These are phyloP conservation scores for Hedychridium roseum DNA, from an alignment of 2,888 invertebrate species.

Conservation along the genomic window DNA sequence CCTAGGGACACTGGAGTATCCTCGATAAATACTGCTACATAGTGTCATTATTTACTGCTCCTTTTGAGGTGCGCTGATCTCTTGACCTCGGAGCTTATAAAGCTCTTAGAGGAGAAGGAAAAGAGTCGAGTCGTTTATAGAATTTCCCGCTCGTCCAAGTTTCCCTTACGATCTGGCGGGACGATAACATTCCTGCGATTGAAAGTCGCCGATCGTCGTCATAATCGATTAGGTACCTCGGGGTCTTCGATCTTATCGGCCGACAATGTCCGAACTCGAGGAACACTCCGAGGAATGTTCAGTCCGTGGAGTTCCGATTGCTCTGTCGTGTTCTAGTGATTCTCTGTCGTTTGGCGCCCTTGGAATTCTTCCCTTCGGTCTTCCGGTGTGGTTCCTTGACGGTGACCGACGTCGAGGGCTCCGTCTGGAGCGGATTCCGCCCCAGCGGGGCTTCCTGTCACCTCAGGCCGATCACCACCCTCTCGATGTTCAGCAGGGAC, in stretches of 20 bases:
- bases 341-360: constrained; percentile 29
- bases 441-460: constrained; percentile 63
- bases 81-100: background rate
- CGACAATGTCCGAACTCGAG: too few species aligned
- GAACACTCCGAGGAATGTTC: constrained; percentile 17
- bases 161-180: too few species aligned
- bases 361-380: constrained; percentile 18
- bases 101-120: too few species aligned
- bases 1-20: constrained; percentile 40
- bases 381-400: constrained; percentile 28
- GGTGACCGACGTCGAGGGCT: constrained; percentile 45
- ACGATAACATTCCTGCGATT: too few species aligned
- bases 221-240: too few species aligned
- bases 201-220: too few species aligned
- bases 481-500: constrained; percentile 83
- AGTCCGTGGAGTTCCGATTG: constrained; percentile 17
- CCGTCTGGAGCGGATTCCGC: constrained; percentile 27
- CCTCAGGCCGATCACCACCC: constrained; percentile 71
- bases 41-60: constrained; percentile 57
- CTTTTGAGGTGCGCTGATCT: too few species aligned
- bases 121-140: too few species aligned
- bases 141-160: too few species aligned
- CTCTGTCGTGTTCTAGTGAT: constrained; percentile 32
- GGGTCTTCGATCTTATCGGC: too few species aligned
- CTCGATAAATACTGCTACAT: constrained; percentile 57